A percentile compares a stretch with the other conserved stretches of the same genome.
These are phyloP conservation scores for Drosophila oshimai DNA, from an alignment of 1,140 invertebrate genomes.

Conservation along the genomic window DNA sequence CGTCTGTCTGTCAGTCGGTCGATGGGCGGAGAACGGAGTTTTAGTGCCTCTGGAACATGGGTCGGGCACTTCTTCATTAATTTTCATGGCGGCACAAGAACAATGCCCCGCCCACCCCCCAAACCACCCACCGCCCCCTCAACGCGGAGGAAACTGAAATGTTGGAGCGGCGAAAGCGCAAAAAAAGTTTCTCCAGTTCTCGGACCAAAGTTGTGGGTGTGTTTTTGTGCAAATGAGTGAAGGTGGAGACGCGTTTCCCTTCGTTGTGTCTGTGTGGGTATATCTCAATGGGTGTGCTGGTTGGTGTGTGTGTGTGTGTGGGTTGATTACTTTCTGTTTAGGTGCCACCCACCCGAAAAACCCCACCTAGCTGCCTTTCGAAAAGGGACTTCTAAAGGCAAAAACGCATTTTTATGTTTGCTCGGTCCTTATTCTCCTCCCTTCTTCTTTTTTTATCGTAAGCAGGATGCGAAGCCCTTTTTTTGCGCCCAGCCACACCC, in stretches of 20 bases:
- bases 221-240: conserved; percentile 78
- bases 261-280: conserved; percentile 15
- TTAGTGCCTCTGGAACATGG: conserved; percentile 72
- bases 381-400: conserved; percentile 66
- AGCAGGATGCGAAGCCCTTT: conserved; percentile 72
- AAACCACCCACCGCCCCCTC: background rate
- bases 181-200: conserved; percentile 71
- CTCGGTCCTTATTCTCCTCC: conserved; percentile 55
- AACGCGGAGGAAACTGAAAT: conserved; percentile 62
- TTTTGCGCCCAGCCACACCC: conserved; percentile 28
- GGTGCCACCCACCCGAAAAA: conserved; percentile 33
- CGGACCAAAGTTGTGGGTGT: conserved; percentile 74
- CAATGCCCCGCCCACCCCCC: conserved; percentile 46
- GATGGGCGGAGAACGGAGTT: conserved; percentile 41
- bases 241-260: conserved; percentile 39
- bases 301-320: conserved; percentile 51
- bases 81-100: conserved; percentile 80
- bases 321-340: conserved; percentile 81
- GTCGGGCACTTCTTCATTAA: conserved; percentile 81
- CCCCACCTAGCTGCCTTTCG: conserved; percentile 22
- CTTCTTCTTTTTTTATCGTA: conserved; percentile 33
- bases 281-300: conserved; percentile 1
- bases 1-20: conserved; percentile 36
- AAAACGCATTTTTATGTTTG: conserved; percentile 81
- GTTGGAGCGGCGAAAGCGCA: conserved; percentile 46